These are phyloP conservation scores for Lerema accius DNA, from an alignment of 1,140 invertebrate species.

Conservation along the genomic window DNA sequence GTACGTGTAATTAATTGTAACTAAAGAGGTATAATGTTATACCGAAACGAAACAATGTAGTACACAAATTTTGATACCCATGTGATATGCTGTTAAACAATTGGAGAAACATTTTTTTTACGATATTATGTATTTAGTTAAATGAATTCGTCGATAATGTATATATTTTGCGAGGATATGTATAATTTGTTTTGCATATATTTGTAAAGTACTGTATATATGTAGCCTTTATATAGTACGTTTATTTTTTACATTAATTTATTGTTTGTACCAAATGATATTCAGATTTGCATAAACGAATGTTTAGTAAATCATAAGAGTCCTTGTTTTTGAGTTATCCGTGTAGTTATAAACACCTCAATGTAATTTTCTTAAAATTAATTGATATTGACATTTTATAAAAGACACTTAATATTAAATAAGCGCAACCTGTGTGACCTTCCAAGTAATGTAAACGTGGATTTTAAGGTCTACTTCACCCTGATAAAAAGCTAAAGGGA, in stretches of 20 bases:
- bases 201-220: conserved; percentile 42
- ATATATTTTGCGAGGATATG: conserved; percentile 35
- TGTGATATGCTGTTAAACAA: conserved; percentile 25
- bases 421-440: conserved; percentile 36
- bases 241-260: conserved; percentile 38
- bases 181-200: conserved; percentile 34
- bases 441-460: conserved; percentile 3
- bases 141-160: conserved; percentile 27
- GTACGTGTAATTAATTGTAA: conserved; percentile 28
- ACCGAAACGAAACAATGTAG: conserved; percentile 24
- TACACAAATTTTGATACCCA: conserved; percentile 27
- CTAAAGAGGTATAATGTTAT: conserved; percentile 11
- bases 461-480: not conserved
- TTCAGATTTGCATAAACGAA: conserved; percentile 36
- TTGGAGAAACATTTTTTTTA: conserved; percentile 8
- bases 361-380: conserved; percentile 47
- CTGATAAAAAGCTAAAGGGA: not conserved
- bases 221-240: conserved; percentile 37
- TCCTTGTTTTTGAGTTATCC: conserved; percentile 25
- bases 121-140: conserved; percentile 19
- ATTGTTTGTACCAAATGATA: conserved; percentile 48
- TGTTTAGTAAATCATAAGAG: conserved; percentile 36
- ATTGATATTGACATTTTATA: conserved; percentile 47
- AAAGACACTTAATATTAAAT: conserved; percentile 46
- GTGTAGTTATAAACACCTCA: conserved; percentile 32